Base-by-base conservation (phyloP, 2,113 vertebrate species). In the Syngnathus typhle region DNA sequence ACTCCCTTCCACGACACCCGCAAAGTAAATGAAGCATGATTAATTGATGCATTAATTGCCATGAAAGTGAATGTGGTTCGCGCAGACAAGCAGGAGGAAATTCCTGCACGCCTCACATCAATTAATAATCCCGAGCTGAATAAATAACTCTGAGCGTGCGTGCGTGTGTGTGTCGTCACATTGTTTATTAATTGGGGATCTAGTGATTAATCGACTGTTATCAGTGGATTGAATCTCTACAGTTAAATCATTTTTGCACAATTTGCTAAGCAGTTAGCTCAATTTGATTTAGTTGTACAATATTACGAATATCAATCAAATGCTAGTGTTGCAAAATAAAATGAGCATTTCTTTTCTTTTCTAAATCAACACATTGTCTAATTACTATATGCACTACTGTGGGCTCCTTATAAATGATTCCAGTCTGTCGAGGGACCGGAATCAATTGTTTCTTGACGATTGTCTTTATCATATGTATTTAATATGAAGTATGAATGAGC, bases 1-100 rank as follows among this genome's bases (percentile, higher is more conserved):
- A 77, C 76, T 56, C 55, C 27, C 12, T 36, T 58, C 27, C 78
- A 70, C 75, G 77, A 58, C 55, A 58, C 55, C 86, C 86, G 86
- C 86, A 89, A 87, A 91, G 65, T 87, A 87, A 91, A 85, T 80
- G 84, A 86, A 77, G 64, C 82, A 91, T 89, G 72, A 90, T 91
- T 91, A 85, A 89, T 90, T 87, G 72, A 91, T 88, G 76, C 64
- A 85, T 81, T 82, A 89, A 88, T 87, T 85, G 83, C 55, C 37
- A 74, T 64, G 74, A 76, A 79, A 71, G 82, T 74, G 77, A 82
- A 79, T 59, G 68, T 38, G 71, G 68, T 74, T 74, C 76, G 74
- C 46, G 18, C 32, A 58, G 27, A 32, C 55, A 58, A 36, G 41
- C 68, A 47, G 0, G 70, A 82, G 78, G 78, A 79, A 62, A 84